phyloP scores from a whole-genome alignment of 2,888 invertebrate genomes.

The Agrochola lota region DNA sequence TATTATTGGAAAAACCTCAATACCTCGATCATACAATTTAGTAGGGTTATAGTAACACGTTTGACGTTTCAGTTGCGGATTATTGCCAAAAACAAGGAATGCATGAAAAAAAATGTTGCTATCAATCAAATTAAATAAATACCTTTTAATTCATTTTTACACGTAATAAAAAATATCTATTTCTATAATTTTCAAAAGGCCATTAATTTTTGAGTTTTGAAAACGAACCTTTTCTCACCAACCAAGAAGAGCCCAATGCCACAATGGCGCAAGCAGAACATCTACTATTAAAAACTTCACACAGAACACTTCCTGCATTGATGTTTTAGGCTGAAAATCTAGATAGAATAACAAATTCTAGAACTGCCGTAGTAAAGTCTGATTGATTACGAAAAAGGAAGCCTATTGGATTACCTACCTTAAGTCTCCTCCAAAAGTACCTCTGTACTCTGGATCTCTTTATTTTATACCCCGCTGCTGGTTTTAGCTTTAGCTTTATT shows the following conservation, averaged over 20 bases:
- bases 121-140: not conserved
- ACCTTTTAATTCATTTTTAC: no score
- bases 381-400: not conserved
- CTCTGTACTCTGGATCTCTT: no score
- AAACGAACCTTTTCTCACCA: not conserved
- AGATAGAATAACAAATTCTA: not conserved
- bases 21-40: conserved; percentile 26
- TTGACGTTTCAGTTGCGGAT: conserved; percentile 54
- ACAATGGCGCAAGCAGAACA: not conserved
- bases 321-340: not conserved
- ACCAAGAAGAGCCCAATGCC: not conserved
- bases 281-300: not conserved
- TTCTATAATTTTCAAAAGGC: not conserved
- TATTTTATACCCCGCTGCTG: not conserved
- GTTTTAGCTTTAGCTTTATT: not conserved
- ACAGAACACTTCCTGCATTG: not conserved
- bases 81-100: conserved; percentile 45
- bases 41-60: conserved; percentile 59
- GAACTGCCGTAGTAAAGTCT: not conserved
- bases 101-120: conserved; percentile 26
- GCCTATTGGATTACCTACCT: not conserved
- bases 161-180: no score
- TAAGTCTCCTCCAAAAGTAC: no score
- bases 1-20: not conserved
- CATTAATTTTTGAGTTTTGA: not conserved